Conservation (phyloP, 2,888 invertebrate genomes). For the Crematogaster levior region DNA sequence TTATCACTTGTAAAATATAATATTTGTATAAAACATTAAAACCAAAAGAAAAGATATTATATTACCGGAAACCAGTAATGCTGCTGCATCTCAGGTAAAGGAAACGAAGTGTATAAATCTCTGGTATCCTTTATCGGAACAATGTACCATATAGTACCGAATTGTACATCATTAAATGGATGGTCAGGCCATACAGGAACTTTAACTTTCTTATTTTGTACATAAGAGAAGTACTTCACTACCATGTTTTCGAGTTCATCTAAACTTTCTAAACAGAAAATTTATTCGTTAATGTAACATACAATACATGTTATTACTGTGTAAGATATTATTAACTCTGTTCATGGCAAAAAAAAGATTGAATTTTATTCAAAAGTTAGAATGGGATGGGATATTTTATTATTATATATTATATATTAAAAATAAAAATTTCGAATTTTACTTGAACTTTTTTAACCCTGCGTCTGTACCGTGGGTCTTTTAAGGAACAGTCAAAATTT, state of each 20-base stretch:
- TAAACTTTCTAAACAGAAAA: conserved; percentile 89
- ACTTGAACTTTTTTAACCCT: too few species aligned
- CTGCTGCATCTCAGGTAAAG: conserved; percentile 93
- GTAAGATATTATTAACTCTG: too few species aligned
- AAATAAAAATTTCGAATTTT: too few species aligned
- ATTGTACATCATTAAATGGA: conserved; percentile 92
- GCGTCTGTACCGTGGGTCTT: too few species aligned
- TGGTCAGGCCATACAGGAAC: conserved; percentile 93
- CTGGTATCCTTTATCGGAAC: conserved; percentile 97
- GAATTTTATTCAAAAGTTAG: too few species aligned
- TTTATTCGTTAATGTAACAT: not conserved
- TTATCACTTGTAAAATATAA: conserved; percentile 51
- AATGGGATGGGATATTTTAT: too few species aligned
- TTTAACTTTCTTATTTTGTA: conserved; percentile 91
- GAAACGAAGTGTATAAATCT: conserved; percentile 94
- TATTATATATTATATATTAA: too few species aligned
- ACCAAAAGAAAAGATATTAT: conserved; percentile 24
- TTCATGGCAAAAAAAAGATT: too few species aligned
- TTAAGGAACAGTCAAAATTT: too few species aligned
- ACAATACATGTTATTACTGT: too few species aligned
- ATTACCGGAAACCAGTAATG: conserved; percentile 93
- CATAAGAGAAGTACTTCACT: conserved; percentile 91
- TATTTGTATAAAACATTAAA: conserved; percentile 51
- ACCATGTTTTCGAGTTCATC: conserved; percentile 95
- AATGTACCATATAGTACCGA: conserved; percentile 91